These are phyloP conservation scores for Erythrocebus patas DNA, from an alignment of 2,113 vertebrate genomes.

Conservation along the genomic window DNA sequence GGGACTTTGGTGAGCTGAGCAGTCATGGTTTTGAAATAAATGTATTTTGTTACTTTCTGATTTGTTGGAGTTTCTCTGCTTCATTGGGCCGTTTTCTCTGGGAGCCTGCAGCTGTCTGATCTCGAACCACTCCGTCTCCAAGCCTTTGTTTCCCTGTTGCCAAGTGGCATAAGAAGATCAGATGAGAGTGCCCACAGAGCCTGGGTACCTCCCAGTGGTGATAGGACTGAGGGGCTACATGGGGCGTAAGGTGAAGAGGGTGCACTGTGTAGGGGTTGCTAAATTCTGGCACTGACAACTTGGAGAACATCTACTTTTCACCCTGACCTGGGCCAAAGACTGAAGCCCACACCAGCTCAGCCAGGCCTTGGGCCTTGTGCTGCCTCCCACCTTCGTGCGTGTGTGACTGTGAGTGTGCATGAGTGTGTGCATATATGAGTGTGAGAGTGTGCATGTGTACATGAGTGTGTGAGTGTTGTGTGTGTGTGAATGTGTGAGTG, in stretches of 20 bases:
- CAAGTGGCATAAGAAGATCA: not conserved
- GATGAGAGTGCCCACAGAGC: not conserved
- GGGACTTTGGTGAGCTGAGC: no score
- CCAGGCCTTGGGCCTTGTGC: not conserved
- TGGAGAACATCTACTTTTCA: not conserved
- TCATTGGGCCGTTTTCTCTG: not conserved
- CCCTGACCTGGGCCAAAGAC: not conserved
- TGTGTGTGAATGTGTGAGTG: not conserved
- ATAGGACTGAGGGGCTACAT: not conserved
- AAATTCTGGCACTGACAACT: not conserved
- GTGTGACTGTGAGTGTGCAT: not conserved
- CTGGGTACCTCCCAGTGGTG: no score
- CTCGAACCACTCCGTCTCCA: not conserved
- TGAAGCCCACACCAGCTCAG: not conserved
- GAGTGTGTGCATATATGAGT: not conserved
- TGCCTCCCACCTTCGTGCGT: rapidly evolving
- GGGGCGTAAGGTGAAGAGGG: no score
- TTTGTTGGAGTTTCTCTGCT: not conserved
- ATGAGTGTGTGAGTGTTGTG: not conserved
- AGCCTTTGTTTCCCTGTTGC: not conserved
- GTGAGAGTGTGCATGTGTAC: not conserved
- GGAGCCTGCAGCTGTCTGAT: not conserved
- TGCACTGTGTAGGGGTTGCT: rapidly evolving
- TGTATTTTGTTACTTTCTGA: conserved; percentile 39
- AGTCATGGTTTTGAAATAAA: conserved; percentile 31